These are phyloP conservation scores for Pyrocephalus nanus DNA, from an alignment of 2,797 vertebrate species.

Conservation along the genomic window DNA sequence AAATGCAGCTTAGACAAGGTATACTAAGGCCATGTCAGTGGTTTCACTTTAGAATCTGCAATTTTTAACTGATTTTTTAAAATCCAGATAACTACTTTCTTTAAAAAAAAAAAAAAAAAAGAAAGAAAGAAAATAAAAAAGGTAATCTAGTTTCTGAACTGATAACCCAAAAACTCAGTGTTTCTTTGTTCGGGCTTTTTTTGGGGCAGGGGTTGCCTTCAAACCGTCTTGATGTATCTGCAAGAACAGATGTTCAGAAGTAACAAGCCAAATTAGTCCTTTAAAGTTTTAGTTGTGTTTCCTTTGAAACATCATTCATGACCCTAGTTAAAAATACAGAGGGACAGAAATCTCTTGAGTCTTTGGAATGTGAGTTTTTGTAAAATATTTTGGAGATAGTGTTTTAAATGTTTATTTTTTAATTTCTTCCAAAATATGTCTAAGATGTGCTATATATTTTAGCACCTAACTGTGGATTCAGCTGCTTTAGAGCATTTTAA, in stretches of 20 bases:
- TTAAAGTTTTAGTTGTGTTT: neutral
- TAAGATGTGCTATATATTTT: neutral
- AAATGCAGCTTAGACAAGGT: neutral
- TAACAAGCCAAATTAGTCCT: neutral
- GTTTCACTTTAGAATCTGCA: neutral
- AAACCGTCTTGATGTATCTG: neutral
- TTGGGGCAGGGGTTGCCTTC: neutral
- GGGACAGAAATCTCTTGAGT: neutral
- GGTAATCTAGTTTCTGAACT: neutral
- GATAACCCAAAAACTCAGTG: accelerated
- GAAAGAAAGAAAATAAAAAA: neutral
- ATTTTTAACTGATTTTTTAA: neutral
- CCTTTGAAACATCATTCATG: neutral
- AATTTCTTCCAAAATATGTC: neutral
- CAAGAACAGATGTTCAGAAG: neutral
- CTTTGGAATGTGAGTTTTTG: neutral
- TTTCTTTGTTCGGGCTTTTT: neutral
- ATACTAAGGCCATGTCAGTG: neutral
- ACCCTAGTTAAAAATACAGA: neutral
- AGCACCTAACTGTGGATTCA: neutral
- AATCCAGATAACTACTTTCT: neutral
- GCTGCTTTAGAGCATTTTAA: neutral
- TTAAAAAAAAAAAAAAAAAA: neutral
- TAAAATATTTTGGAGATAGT: neutral
- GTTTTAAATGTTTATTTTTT: neutral